Conservation (phyloP, 2,113 vertebrate genomes). For the Notothenia coriiceps region DNA sequence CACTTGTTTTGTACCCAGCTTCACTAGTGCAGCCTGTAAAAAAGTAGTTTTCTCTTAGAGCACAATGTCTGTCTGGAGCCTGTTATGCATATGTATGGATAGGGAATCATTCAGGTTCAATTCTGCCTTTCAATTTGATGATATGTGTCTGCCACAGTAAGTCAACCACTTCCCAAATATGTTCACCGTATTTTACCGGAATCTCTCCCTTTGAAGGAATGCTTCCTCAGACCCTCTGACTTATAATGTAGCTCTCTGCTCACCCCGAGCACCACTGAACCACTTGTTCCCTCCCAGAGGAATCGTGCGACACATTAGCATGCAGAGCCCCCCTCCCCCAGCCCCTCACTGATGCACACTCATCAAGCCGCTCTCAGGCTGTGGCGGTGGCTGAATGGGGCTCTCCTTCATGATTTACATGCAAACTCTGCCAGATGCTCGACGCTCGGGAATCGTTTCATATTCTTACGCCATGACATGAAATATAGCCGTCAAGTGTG, state of each 20-base stretch:
- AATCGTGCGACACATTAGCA: constrained; percentile 39
- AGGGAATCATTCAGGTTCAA: constrained; percentile 47
- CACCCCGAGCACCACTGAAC: background rate
- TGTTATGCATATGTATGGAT: constrained; percentile 71
- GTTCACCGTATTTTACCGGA: constrained; percentile 3
- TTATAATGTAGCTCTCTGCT: constrained; percentile 1
- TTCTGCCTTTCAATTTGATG: constrained; percentile 42
- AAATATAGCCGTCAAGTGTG: constrained; percentile 40
- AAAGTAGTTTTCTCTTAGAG: constrained; percentile 46
- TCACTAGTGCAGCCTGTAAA: constrained; percentile 52
- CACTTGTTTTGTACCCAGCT: constrained; percentile 15
- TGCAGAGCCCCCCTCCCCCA: constrained; percentile 12
- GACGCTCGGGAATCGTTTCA: constrained; percentile 47
- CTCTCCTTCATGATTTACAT: constrained; percentile 67
- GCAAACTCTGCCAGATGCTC: constrained; percentile 54
- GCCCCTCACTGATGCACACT: constrained; percentile 35
- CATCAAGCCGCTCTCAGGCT: constrained; percentile 42
- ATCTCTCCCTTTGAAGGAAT: constrained; percentile 19
- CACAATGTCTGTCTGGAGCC: constrained; percentile 56
- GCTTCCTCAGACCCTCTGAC: background rate
- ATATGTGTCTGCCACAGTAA: constrained; percentile 15
- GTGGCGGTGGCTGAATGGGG: constrained; percentile 37
- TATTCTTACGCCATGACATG: constrained; percentile 55
- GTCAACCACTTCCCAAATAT: constrained; percentile 19
- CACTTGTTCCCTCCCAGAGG: constrained; percentile 46